Evolutionary conservation across 2,888 invertebrate species (phyloP).

Genomic region (Chymomyza procnemis): DNA sequence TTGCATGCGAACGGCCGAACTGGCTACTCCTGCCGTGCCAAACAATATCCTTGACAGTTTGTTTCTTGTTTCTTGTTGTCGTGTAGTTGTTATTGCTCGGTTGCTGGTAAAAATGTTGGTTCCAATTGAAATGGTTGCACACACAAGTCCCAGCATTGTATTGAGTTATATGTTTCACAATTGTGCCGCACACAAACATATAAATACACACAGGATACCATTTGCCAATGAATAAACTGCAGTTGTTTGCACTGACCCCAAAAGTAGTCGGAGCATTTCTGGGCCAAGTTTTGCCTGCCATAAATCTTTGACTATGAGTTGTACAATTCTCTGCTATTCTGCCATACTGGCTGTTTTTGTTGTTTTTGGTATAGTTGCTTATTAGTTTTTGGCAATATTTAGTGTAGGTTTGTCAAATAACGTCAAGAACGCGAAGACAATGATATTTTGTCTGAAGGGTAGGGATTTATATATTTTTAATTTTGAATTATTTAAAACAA

Average conservation of each 20-base stretch:
- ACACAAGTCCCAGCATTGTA: background rate
- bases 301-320: constrained; percentile 1
- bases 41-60: background rate
- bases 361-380: background rate
- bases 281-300: constrained; percentile 5
- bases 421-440: too few relatives aligned
- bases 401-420: background rate
- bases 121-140: constrained; percentile 7
- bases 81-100: background rate
- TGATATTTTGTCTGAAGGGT: too few relatives aligned
- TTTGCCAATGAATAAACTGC: constrained; percentile 6
- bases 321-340: background rate
- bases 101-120: background rate
- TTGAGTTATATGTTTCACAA: background rate
- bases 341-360: background rate
- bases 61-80: background rate
- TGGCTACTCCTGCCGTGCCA: background rate
- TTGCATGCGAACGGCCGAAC: constrained; percentile 1
- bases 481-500: background rate
- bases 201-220: background rate
- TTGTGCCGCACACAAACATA: background rate
- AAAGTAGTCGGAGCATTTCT: background rate
- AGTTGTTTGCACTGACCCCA: background rate
- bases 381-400: background rate
- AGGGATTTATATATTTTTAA: background rate